These are phyloP conservation scores for Periphyllus acericola DNA, from an alignment of 2,888 invertebrate species.

Conservation along the genomic window DNA sequence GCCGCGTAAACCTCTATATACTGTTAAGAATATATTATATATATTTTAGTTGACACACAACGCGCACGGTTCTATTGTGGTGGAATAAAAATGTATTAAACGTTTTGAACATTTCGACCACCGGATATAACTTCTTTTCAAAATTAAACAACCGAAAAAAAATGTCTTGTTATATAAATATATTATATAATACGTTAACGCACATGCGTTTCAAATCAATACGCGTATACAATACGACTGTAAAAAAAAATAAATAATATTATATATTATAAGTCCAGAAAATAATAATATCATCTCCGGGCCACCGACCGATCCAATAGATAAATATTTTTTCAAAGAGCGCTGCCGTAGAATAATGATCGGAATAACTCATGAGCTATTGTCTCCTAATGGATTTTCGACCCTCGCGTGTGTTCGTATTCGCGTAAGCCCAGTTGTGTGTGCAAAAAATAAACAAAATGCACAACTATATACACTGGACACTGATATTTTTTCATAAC, in stretches of 20 bases:
- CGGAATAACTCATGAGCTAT: slow-evolving; percentile 12
- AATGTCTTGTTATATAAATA: not conserved
- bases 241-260: not conserved
- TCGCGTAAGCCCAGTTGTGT: slow-evolving; percentile 36
- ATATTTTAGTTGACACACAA: not conserved
- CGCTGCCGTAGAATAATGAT: not conserved
- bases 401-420: slow-evolving; percentile 8
- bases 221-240: not conserved
- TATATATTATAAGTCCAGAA: not conserved
- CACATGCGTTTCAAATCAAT: slow-evolving; percentile 36
- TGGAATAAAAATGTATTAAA: not conserved
- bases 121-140: slow-evolving; percentile 16
- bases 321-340: slow-evolving; percentile 19
- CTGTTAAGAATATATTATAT: not conserved
- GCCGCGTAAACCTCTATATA: too few species aligned
- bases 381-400: slow-evolving; percentile 53
- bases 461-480: too few species aligned
- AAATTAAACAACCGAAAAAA: not conserved
- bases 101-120: slow-evolving; percentile 1
- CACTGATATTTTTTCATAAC: not conserved
- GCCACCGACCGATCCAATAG: not conserved
- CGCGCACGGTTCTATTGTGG: not conserved
- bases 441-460: slow-evolving; percentile 9
- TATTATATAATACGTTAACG: not conserved
- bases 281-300: slow-evolving; percentile 1